Conservation (phyloP, 2,888 invertebrate species). For the Lasioglossum villosulum region DNA sequence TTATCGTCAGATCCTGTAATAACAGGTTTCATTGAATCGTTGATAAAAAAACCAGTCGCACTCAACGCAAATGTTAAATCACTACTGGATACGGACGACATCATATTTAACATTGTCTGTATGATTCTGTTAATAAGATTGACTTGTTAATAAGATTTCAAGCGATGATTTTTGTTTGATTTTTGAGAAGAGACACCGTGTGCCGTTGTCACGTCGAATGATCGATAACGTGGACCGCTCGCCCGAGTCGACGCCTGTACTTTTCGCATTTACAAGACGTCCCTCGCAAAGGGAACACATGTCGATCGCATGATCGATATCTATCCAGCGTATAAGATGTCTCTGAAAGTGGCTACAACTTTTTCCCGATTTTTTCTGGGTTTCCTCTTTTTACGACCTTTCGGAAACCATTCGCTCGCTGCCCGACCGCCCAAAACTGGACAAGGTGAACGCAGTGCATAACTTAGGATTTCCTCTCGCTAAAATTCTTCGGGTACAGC, state of each 20-base stretch:
- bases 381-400: slow-evolving; percentile 34
- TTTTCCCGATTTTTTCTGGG: background rate
- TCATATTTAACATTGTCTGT: background rate
- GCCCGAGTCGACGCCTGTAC: slow-evolving; percentile 15
- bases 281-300: background rate
- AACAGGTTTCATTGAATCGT: background rate
- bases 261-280: slow-evolving; percentile 14
- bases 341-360: background rate
- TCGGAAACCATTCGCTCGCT: slow-evolving; percentile 26
- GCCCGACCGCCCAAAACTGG: background rate
- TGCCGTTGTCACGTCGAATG: slow-evolving; percentile 49
- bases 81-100: background rate
- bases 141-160: background rate
- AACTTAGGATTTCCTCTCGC: slow-evolving; percentile 36
- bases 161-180: background rate
- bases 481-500: slow-evolving; percentile 12
- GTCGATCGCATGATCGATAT: slow-evolving; percentile 33
- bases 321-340: slow-evolving; percentile 1
- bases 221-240: slow-evolving; percentile 45
- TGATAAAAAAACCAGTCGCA: background rate
- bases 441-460: slow-evolving; percentile 39
- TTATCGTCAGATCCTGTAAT: background rate
- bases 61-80: background rate
- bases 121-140: background rate
- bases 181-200: background rate